Base-by-base conservation (phyloP, 2,797 vertebrate species). In the Microctenopoma lineatum region DNA sequence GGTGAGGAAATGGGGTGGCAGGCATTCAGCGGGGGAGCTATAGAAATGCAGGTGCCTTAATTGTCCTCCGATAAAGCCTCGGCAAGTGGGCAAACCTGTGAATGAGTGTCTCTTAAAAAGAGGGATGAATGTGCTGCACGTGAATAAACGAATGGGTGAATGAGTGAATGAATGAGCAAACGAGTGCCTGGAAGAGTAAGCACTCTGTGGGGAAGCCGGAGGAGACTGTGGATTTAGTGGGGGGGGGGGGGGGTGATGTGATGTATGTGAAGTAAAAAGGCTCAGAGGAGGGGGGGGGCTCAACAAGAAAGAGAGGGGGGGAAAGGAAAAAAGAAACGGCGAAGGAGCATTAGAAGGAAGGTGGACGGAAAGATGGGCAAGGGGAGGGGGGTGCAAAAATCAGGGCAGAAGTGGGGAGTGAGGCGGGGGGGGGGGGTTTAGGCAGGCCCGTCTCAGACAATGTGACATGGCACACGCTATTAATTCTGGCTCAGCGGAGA, bases 391-490 rank as follows among this genome's bases (percentile, higher is more conserved):
- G 66, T 39, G 69, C 46, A 73, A 51, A 76, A 80, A 77, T 75
- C 59, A 67, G 84, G 77, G 66, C 84, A 59, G 66, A 56, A 60
- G 77, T 59, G 66, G 70, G 69, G 13, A 60, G 77, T 59, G 66
- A 69, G 69, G 13, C 9, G 38, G 38, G 29, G 27, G 15, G 50
- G 61, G 42, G 53, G 6, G 69, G 29, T 62, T 80, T 79, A 66
- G 70, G 89, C 85, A 93, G 89, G 89, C 86, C 90, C 77, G 79
- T 91, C 88, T 91, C 91, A 93, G 93, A 96, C 94, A 95, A 95
- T 95, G 93, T 94, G 94, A 95, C 94, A 93, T 93, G 94, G 94
- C 94, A 95, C 95, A 95, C 93, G 93, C 91, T 94, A 94, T 96
- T 96, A 95, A 94, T 96, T 96, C 94, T 94, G 94, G 94, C 93